Evolutionary conservation across 1,140 invertebrate species (phyloP).

Genomic region (Drosophila sechellia): DNA sequence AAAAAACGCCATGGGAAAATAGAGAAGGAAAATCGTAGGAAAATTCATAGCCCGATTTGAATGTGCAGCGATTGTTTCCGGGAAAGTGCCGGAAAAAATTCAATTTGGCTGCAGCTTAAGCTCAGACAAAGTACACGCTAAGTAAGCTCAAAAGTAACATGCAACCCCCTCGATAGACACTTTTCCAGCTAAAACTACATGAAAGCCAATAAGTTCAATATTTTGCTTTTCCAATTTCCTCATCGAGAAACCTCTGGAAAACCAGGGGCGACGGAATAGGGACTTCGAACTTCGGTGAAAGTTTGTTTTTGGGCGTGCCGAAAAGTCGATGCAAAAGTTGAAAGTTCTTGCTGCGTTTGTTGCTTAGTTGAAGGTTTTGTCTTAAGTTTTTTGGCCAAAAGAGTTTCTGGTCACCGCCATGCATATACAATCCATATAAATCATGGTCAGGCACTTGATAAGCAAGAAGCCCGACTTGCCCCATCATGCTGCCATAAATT

Average conservation of each 20-base stretch:
- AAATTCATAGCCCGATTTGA: slow-evolving; percentile 64
- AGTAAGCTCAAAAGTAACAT: slow-evolving; percentile 81
- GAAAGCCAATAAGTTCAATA: slow-evolving; percentile 83
- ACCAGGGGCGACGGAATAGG: not conserved
- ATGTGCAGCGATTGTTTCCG: slow-evolving; percentile 47
- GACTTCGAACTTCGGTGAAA: slow-evolving; percentile 37
- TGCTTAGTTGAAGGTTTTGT: slow-evolving; percentile 65
- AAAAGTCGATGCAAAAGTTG: slow-evolving; percentile 68
- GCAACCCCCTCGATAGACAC: slow-evolving; percentile 57
- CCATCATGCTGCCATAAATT: slow-evolving; percentile 61
- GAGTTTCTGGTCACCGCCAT: slow-evolving; percentile 33
- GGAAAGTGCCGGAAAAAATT: slow-evolving; percentile 57
- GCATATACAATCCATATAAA: slow-evolving; percentile 59
- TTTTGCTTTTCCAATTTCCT: slow-evolving; percentile 74
- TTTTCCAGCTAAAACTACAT: slow-evolving; percentile 72
- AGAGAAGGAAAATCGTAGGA: slow-evolving; percentile 19
- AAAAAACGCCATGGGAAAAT: slow-evolving; percentile 4
- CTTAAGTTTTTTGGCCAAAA: slow-evolving; percentile 55
- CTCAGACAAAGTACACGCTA: slow-evolving; percentile 76
- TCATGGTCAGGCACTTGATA: slow-evolving; percentile 55
- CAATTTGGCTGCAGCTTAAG: slow-evolving; percentile 79
- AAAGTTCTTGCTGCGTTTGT: slow-evolving; percentile 52
- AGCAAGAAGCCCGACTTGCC: slow-evolving; percentile 17
- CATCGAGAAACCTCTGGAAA: slow-evolving; percentile 1
- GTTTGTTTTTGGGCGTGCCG: slow-evolving; percentile 62